phyloP scores from a whole-genome alignment of 2,113 vertebrate species.

The Salvator merianae region DNA sequence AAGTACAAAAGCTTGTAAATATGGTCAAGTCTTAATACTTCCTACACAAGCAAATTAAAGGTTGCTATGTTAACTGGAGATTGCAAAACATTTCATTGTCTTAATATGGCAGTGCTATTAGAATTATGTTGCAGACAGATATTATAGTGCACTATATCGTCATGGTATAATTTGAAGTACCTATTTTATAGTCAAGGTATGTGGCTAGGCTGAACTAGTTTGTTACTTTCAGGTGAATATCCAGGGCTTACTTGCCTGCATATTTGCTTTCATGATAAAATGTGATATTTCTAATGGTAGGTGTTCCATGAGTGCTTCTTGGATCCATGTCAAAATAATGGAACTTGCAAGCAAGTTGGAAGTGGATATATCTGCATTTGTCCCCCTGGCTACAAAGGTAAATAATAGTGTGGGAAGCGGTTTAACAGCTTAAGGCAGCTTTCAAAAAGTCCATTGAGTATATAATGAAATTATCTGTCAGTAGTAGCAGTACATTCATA shows the following conservation, averaged over 20 bases:
- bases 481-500: too few relatives aligned
- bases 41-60: neutral
- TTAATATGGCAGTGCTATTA: neutral
- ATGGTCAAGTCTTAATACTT: neutral
- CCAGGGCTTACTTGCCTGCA: neutral
- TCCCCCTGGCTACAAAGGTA: slow-evolving; percentile 77
- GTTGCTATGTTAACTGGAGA: neutral
- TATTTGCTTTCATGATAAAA: slow-evolving; percentile 1
- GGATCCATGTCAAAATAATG: slow-evolving; percentile 91
- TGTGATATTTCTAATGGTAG: slow-evolving; percentile 66
- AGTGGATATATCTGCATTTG: slow-evolving; percentile 91
- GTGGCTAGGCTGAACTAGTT: too few relatives aligned
- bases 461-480: too few relatives aligned
- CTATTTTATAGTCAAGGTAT: neutral
- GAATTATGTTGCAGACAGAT: neutral
- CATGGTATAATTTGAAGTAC: neutral
- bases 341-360: slow-evolving; percentile 93
- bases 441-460: neutral
- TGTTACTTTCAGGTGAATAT: neutral
- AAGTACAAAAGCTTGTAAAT: neutral
- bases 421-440: neutral
- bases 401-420: neutral
- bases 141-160: neutral
- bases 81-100: neutral
- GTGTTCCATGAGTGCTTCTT: slow-evolving; percentile 97